These are phyloP conservation scores for Otis tarda DNA, from an alignment of 2,113 vertebrate genomes.

Conservation along the genomic window DNA sequence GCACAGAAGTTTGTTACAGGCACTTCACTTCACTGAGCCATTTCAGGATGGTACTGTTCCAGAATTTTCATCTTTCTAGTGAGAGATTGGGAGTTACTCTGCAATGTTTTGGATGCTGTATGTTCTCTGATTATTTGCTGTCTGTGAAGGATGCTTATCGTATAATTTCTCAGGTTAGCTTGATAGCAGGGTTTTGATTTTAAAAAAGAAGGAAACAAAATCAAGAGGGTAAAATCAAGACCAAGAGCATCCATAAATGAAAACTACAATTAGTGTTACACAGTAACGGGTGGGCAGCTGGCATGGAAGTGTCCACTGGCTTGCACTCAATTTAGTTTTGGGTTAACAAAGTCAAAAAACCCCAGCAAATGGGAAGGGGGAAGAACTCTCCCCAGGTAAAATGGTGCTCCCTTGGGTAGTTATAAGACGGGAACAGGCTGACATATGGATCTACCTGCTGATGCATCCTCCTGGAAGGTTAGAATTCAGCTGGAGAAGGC, in stretches of 20 bases:
- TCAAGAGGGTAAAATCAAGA: neutral
- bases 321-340: neutral
- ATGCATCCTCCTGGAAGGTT: neutral
- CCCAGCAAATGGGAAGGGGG: neutral
- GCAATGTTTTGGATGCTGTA: neutral
- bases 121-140: neutral
- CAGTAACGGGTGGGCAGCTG: neutral
- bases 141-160: neutral
- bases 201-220: neutral
- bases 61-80: neutral
- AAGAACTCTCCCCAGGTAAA: neutral
- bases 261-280: neutral
- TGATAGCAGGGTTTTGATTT: neutral
- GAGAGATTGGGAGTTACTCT: neutral
- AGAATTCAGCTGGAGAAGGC: neutral
- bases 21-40: neutral
- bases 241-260: neutral
- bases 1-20: neutral
- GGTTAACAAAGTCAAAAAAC: neutral
- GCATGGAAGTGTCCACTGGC: neutral
- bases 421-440: neutral
- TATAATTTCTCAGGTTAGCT: neutral
- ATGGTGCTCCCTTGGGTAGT: neutral
- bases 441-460: neutral
- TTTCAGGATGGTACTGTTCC: neutral